These are phyloP conservation scores for Conus betulinus DNA, from an alignment of 1,140 invertebrate species.

Conservation along the genomic window DNA sequence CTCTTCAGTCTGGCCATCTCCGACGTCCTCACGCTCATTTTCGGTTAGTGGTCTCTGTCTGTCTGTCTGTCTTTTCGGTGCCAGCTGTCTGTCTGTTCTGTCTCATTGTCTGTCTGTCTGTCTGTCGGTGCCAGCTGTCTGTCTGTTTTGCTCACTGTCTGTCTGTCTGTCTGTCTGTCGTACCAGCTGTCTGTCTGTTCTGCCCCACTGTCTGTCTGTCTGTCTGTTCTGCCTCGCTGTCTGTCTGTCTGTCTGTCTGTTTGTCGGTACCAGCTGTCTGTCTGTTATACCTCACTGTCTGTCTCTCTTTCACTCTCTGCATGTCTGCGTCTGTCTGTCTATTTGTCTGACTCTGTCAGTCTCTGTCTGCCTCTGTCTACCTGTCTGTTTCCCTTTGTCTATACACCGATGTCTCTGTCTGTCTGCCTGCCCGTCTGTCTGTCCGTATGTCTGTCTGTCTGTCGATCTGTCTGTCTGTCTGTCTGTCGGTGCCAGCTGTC, in stretches of 20 bases:
- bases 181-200: no score
- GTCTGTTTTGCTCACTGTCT: no score
- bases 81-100: neutral
- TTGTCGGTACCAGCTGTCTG: neutral
- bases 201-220: neutral
- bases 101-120: neutral
- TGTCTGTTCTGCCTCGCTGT: no score
- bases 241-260: neutral
- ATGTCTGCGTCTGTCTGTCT: neutral
- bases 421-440: no score
- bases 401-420: no score
- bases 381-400: neutral
- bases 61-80: neutral
- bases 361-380: neutral
- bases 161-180: no score
- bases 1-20: constrained; percentile 94
- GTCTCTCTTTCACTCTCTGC: neutral
- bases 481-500: no score
- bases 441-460: no score
- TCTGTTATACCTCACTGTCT: neutral
- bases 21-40: constrained; percentile 88
- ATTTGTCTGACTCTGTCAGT: neutral
- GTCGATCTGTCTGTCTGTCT: no score
- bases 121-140: neutral
- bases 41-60: constrained; percentile 65